Evolutionary conservation across 2,888 invertebrate species (phyloP).

Genomic region (Vesta saturnalis): DNA sequence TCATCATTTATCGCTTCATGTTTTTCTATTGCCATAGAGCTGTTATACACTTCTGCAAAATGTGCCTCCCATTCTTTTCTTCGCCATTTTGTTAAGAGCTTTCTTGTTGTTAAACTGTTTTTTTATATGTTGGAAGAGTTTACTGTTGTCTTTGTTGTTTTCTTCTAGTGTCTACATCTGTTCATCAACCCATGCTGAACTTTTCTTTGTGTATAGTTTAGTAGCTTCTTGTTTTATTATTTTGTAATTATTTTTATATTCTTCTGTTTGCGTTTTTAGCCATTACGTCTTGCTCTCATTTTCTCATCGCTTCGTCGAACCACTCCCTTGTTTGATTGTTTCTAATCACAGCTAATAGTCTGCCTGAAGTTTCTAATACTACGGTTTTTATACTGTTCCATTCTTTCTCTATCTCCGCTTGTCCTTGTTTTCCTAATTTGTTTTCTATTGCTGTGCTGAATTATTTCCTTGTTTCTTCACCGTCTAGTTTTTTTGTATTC

Average conservation of each 20-base stretch:
- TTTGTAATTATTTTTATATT: too few species aligned
- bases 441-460: not conserved
- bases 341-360: not conserved
- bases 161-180: constrained; percentile 4
- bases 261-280: too few species aligned
- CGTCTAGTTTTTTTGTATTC: too few species aligned
- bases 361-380: not conserved
- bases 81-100: not conserved
- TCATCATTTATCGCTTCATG: not conserved
- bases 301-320: too few species aligned
- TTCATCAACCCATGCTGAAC: not conserved
- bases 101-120: not conserved
- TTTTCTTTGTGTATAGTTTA: not conserved
- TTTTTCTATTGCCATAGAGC: not conserved
- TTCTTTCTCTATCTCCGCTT: not conserved
- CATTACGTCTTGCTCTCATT: too few species aligned
- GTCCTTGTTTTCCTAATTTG: not conserved
- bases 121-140: constrained; percentile 3
- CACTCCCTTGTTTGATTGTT: too few species aligned
- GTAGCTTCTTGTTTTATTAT: not conserved
- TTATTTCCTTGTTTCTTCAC: not conserved
- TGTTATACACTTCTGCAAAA: too few species aligned
- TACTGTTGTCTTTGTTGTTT: not conserved
- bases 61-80: not conserved
- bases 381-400: constrained; percentile 7